phyloP scores from a whole-genome alignment of 2,888 invertebrate species.

The Sinopyrophorus schimmeli region DNA sequence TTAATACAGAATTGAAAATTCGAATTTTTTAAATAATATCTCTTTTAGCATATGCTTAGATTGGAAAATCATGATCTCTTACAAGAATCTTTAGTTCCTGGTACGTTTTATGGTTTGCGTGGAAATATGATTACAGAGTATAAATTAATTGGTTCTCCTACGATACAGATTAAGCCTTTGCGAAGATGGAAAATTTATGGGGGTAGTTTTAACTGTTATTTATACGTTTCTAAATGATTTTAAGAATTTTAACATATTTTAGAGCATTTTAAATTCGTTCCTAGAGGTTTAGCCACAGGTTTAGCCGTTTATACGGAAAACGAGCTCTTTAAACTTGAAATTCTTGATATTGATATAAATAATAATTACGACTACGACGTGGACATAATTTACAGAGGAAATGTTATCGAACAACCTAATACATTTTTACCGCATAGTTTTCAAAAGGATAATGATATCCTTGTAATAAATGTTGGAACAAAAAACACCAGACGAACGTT shows the following conservation, averaged over 20 bases:
- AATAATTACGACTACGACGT: slow-evolving; percentile 34
- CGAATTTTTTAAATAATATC: too few relatives aligned
- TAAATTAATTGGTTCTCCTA: slow-evolving; percentile 35
- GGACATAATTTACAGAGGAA: slow-evolving; percentile 41
- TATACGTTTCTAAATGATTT: not conserved
- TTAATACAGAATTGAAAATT: too few relatives aligned
- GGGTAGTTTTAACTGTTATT: slow-evolving; percentile 24
- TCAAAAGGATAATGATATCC: slow-evolving; percentile 44
- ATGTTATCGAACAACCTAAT: slow-evolving; percentile 43
- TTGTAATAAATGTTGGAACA: slow-evolving; percentile 41
- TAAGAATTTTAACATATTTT: slow-evolving; percentile 31
- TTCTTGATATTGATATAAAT: slow-evolving; percentile 33
- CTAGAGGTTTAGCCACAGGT: slow-evolving; percentile 47
- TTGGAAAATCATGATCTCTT: slow-evolving; percentile 44
- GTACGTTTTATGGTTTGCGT: slow-evolving; percentile 49
- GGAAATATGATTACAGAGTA: slow-evolving; percentile 37
- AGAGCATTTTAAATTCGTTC: slow-evolving; percentile 49
- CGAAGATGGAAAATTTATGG: slow-evolving; percentile 44
- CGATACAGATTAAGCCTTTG: slow-evolving; percentile 34
- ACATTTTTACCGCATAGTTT: slow-evolving; percentile 44
- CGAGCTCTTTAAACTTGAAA: slow-evolving; percentile 44
- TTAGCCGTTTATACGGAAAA: slow-evolving; percentile 51
- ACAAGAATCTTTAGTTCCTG: slow-evolving; percentile 46
- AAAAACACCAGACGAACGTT: slow-evolving; percentile 43
- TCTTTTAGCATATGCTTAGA: not conserved